phyloP scores from a whole-genome alignment of 2,113 vertebrate species.

The Bubo bubo region DNA sequence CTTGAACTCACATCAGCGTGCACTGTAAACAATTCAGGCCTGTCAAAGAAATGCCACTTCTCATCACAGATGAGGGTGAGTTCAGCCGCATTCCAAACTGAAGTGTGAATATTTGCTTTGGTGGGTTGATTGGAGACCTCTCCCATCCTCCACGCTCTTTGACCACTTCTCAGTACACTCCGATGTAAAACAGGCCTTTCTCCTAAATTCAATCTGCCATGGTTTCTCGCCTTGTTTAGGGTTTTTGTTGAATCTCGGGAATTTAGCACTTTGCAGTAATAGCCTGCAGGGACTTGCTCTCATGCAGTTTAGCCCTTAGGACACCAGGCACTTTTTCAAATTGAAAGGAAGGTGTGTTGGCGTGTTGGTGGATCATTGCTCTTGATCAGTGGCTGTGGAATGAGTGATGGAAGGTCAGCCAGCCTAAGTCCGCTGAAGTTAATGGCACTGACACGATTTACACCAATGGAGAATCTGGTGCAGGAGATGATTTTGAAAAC shows the following conservation, averaged over 20 bases:
- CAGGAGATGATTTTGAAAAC: background rate
- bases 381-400: background rate
- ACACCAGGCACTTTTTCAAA: background rate
- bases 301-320: fast-evolving
- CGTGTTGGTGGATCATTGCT: background rate
- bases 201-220: background rate
- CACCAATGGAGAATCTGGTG: background rate
- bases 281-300: background rate
- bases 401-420: background rate
- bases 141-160: background rate
- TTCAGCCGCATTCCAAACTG: background rate
- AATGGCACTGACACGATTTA: background rate
- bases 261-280: background rate
- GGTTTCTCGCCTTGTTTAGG: background rate
- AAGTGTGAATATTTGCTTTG: background rate
- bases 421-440: background rate
- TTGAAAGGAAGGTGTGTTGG: background rate
- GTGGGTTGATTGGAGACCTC: background rate
- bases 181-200: fast-evolving
- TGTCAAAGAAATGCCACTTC: background rate
- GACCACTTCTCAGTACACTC: background rate
- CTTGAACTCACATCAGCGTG: background rate
- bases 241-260: background rate
- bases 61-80: background rate
- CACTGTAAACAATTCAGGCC: background rate